Base-by-base conservation (phyloP, 2,888 invertebrate genomes). In the Esperia sulphurella region DNA sequence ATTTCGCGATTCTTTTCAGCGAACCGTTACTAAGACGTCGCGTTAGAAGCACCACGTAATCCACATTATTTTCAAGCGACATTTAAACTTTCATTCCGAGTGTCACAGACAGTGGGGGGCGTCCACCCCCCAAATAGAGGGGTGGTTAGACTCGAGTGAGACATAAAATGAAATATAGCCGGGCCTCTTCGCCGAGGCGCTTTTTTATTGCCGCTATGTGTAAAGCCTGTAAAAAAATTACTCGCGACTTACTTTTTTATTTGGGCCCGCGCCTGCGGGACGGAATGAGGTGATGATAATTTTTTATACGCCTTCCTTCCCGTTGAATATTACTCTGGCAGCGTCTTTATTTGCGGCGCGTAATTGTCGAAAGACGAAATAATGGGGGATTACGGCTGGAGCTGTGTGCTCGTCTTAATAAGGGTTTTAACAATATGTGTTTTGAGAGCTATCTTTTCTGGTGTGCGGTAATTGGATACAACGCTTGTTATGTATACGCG, bases 221-320 rank as follows among this genome's bases (percentile, higher is more conserved):
- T 82, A 81, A 78, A 75, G 78, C 79, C 79, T 79, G 83, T 81
- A 79, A 84, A 86, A 82, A 84, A 83, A 83, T 82, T 83, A 82
- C 81, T 78, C 63, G 61, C 69, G 68, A 75, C 75, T 77, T 69
- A 71, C 66, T 79, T 79, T 74, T 81, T 79, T 77, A 76, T 77
- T 75, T 64, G 58, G 60, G 59, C 54, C 49, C 52, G 46, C 61
- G 55, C 66, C 62, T 50, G 55, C 55, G 55, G 45, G 49, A 53
- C 48, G 63, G 66, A 61, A 70, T 60, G 71, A 73, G 71, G 77
- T 74, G 78, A 78, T 77, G 77, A 77, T 82, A 74, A 69, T 78
- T 75, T 78, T 77, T 77, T 75, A 77, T 71, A 63, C 60, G 52
- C 58, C 65, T 62, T 66, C 65, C 70, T 70, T 68, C 68, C 60